Evolutionary conservation across 2,113 vertebrate species (phyloP), one percentile per base, ranked within the genome.

Genomic region (Chauna torquata): DNA sequence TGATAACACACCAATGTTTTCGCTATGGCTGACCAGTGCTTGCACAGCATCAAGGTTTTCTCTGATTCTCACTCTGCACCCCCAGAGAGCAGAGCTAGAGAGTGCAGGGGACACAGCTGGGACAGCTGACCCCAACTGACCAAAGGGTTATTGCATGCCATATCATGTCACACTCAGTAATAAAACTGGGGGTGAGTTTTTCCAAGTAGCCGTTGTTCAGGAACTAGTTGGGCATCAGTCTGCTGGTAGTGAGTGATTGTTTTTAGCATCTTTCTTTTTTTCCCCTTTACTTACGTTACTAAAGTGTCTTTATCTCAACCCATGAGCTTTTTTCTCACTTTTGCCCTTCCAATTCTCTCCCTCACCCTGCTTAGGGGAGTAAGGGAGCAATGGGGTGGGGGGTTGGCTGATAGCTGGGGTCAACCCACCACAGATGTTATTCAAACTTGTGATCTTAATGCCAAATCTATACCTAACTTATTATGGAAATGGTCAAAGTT

Each of bases 131-230:
- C 6, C 30, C 23, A 62, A 0, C 2, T 76, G 68, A 44, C 23
- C 16, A 80, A 25, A 62, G 12, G 5, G 17, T 19, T 32, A 11
- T 11, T n/a, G 6, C 19, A 1, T 5, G 25, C 3, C 11, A 16
- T 1, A 1, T 22, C 34, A 47, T 0, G 0, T 40, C 8, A n/a
- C 9, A 8, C 32, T 82, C 9, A 61, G 22, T 30, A 70, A 13
- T 62, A 62, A 76, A 44, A 44, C 0, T 0, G 30, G 40, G 24
- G 70, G 12, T 10, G 38, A 55, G 8, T 30, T 61, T 71, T 84
- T 71, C 57, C 42, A 44, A 78, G 9, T 17, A 57, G 49, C 38
- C 17, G 11, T 24, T 66, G 24, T 20, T 4, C 36, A 6, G 24
- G 28, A 18, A 12, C 9, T 49, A 28, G 8, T 71, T 50, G 27